These are phyloP conservation scores for Mallotus villosus DNA, from an alignment of 2,797 vertebrate genomes.

Conservation along the genomic window DNA sequence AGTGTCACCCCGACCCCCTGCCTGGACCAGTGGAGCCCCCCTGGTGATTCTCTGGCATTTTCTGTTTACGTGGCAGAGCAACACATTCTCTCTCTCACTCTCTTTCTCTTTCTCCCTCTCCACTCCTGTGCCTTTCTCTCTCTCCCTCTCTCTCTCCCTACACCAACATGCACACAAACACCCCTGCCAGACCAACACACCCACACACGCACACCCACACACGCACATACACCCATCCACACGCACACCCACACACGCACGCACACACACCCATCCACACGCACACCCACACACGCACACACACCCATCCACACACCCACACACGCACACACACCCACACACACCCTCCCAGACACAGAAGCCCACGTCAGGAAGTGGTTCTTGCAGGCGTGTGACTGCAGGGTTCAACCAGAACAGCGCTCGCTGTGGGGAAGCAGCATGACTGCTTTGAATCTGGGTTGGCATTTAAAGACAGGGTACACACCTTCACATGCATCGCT, in stretches of 20 bases:
- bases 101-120: slow-evolving; percentile 12
- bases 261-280: neutral
- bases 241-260: neutral
- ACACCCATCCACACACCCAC: neutral
- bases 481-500: slow-evolving; percentile 48
- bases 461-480: slow-evolving; percentile 39
- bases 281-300: neutral
- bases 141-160: slow-evolving; percentile 18
- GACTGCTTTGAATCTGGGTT: slow-evolving; percentile 26
- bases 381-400: slow-evolving; percentile 44
- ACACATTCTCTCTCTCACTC: slow-evolving; percentile 23
- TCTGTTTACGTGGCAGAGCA: slow-evolving; percentile 20
- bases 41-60: slow-evolving; percentile 34
- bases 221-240: neutral
- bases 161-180: neutral
- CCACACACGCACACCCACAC: neutral
- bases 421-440: slow-evolving; percentile 25
- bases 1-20: slow-evolving; percentile 14
- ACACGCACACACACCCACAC: neutral
- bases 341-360: neutral
- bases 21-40: slow-evolving; percentile 23
- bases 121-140: neutral
- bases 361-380: slow-evolving; percentile 39
- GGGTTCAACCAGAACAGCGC: slow-evolving; percentile 45
- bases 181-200: too few species aligned